Evolutionary conservation across 2,888 invertebrate genomes (phyloP), one percentile per base, ranked within the genome.

Genomic region (Anaspis maculata): DNA sequence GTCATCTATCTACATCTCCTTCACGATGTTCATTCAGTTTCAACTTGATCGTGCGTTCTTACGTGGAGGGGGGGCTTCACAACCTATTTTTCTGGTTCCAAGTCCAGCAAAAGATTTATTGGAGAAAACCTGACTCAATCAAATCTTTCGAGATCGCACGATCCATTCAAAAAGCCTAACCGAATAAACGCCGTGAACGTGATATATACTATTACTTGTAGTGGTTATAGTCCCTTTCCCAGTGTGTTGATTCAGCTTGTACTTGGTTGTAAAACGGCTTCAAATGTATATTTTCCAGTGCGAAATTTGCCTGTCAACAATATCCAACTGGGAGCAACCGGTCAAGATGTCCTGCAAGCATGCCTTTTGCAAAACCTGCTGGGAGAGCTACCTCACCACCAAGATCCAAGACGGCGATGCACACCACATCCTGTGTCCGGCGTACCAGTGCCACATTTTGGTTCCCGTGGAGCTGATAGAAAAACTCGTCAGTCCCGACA

Each of bases 391-490:
- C 56, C 61, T 79, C 37, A 75, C 73, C 12, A 70, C 73, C 16
- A 77, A 78, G 61, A 79, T 79, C 25, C 69, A 74, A 52, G 77
- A 76, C 49, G 79, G 79, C 5, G 75, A 77, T 46, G 74, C 76
- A 7, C 76, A 77, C 52, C 72, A 74, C 50, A 78, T 79, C 34
- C 67, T 74, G 11, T 80, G 79, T 59, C 79, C 80, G 12, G 78
- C 76, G 19, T 76, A 67, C 54, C 69, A 72, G 44, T 80, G 79
- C 55, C 70, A 70, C 44, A 73, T 73, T 47, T 61, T 78, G 37
- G 78, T 79, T 16, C 77, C 79, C 12, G 73, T 76, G 1, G 77
- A 79, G 45, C 62, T 79, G 13, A 77, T 80, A 34, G 79, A 80
- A 57, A 71, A 69, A 43, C 59, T 78, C 33, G 77, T 80, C n/a